Evolutionary conservation across 1,140 invertebrate genomes (phyloP).

Genomic region (Hydropsyche tenuis): DNA sequence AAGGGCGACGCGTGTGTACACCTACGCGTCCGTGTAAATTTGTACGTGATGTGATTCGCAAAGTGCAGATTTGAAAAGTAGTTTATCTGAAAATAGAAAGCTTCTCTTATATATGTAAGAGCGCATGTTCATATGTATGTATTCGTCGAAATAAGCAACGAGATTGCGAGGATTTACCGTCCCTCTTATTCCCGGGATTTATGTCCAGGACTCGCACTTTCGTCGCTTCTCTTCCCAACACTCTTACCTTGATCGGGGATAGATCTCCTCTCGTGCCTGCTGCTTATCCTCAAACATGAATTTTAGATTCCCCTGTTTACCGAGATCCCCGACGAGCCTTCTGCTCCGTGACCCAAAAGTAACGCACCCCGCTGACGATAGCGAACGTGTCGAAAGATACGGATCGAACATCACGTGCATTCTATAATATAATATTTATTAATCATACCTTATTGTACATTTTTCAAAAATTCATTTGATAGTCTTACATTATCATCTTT

Average conservation of each 20-base stretch:
- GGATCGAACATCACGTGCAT: too few relatives aligned
- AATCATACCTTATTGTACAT: too few relatives aligned
- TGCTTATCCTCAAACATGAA: slow-evolving; percentile 28
- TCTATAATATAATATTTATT: too few relatives aligned
- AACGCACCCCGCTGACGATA: background rate
- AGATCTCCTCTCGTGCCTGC: slow-evolving; percentile 1
- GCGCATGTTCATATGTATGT: background rate
- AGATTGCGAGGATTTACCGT: slow-evolving; percentile 26
- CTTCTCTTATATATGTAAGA: background rate
- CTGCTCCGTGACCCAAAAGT: background rate
- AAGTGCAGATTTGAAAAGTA: slow-evolving; percentile 34
- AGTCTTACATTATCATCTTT: too few relatives aligned
- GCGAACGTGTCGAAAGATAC: too few relatives aligned
- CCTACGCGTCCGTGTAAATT: slow-evolving; percentile 9
- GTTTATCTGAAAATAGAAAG: slow-evolving; percentile 25
- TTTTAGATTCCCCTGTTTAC: slow-evolving; percentile 35
- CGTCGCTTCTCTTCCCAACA: slow-evolving; percentile 8
- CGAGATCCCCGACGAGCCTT: background rate
- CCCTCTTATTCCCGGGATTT: slow-evolving; percentile 15
- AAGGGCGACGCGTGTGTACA: background rate
- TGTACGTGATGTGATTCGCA: slow-evolving; percentile 33
- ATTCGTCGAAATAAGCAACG: slow-evolving; percentile 25
- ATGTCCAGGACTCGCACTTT: slow-evolving; percentile 23
- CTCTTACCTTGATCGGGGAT: slow-evolving; percentile 23
- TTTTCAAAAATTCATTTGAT: too few relatives aligned